Conservation (phyloP, 2,797 vertebrate genomes). For the Sphenopsis melanotis region DNA sequence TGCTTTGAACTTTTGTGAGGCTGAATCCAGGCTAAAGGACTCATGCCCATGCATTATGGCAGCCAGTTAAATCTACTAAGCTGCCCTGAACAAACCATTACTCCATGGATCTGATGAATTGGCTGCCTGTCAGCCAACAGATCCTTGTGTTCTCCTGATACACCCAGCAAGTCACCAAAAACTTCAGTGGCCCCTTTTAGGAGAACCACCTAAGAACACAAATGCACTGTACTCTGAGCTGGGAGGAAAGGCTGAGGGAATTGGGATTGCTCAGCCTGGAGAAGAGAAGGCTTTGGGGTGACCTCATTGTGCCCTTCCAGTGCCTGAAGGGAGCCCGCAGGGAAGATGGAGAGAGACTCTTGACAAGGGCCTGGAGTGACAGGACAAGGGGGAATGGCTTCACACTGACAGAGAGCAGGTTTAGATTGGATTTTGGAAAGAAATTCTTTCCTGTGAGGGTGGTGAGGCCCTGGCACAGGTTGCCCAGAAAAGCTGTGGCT, state of each 20-base stretch:
- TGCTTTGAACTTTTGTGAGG: background rate
- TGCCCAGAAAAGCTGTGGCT: background rate
- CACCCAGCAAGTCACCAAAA: background rate
- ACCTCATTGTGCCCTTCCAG: fast-evolving
- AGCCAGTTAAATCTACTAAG: background rate
- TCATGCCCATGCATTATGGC: background rate
- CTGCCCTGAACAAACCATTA: background rate
- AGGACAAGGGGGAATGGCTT: background rate
- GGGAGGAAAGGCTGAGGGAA: background rate
- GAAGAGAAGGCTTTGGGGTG: background rate
- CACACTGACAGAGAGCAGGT: fast-evolving
- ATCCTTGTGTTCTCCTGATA: background rate
- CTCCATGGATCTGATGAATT: background rate
- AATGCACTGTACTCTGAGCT: background rate
- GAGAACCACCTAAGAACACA: background rate
- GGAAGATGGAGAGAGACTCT: background rate
- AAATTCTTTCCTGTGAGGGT: background rate
- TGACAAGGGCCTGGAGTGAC: background rate
- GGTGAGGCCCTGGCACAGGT: background rate
- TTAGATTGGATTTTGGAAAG: fast-evolving
- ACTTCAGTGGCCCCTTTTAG: background rate
- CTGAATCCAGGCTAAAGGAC: background rate
- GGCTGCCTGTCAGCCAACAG: background rate
- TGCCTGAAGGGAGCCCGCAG: background rate
- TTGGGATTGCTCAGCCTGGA: background rate